These are phyloP conservation scores for Pygocentrus nattereri DNA, from an alignment of 2,797 vertebrate genomes.

Conservation along the genomic window DNA sequence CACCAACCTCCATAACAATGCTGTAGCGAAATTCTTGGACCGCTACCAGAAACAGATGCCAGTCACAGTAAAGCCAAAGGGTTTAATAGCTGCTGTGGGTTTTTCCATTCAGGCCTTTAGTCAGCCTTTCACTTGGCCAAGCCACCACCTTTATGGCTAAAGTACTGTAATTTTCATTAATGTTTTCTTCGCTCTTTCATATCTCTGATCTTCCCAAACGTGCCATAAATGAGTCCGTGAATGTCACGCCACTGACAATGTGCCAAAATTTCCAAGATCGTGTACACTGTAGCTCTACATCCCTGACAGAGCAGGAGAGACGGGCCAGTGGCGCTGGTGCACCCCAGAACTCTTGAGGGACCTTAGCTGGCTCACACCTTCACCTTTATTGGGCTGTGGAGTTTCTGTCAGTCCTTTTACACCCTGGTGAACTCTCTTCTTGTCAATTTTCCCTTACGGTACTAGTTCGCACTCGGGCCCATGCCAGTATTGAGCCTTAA, in stretches of 20 bases:
- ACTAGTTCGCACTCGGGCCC: no score
- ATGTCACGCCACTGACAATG: not conserved
- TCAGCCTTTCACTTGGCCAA: not conserved
- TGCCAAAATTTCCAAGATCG: slow-evolving; percentile 19
- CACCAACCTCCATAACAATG: not conserved
- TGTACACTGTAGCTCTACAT: no score
- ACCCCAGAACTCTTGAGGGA: no score
- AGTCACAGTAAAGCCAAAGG: slow-evolving; percentile 12
- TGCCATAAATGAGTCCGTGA: slow-evolving; percentile 8
- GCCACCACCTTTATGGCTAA: not conserved
- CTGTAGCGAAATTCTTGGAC: not conserved
- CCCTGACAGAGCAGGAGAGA: no score
- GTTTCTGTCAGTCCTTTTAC: no score
- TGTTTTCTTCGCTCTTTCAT: not conserved
- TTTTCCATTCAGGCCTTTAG: slow-evolving; percentile 23
- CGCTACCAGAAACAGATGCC: not conserved
- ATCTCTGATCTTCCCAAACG: slow-evolving; percentile 40
- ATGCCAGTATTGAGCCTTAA: no score
- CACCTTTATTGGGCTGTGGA: no score
- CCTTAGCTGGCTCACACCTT: no score
- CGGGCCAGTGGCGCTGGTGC: no score
- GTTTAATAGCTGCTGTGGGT: not conserved
- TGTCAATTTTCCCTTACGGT: no score
- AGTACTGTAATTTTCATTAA: slow-evolving; percentile 7
- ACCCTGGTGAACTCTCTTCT: no score